Percentiles rank a stretch among this genome's conserved stretches.
Conservation (phyloP, 2,888 invertebrate species). For the Drosophila meridiana region DNA sequence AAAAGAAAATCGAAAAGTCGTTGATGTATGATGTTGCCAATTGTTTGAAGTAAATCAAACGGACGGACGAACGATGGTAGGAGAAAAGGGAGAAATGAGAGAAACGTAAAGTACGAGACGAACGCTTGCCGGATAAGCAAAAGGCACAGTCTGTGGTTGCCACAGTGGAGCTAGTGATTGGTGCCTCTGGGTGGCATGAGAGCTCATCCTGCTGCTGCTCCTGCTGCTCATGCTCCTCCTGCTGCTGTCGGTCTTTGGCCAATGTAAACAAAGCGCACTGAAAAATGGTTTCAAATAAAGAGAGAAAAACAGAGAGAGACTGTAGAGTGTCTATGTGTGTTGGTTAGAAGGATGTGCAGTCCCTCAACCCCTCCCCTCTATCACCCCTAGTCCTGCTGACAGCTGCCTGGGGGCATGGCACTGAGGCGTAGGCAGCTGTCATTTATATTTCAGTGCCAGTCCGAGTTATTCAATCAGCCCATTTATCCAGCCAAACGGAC, state of each 20-base stretch:
- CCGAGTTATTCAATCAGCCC: constrained; percentile 71
- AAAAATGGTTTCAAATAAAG: constrained; percentile 70
- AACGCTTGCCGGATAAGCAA: constrained; percentile 51
- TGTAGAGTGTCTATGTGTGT: constrained; percentile 1
- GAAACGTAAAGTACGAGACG: constrained; percentile 1
- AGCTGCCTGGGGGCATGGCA: constrained; percentile 39
- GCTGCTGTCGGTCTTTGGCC: constrained; percentile 32
- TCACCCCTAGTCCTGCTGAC: constrained; percentile 44
- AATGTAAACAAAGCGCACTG: constrained; percentile 72
- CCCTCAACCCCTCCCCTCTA: not conserved
- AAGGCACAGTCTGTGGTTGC: constrained; percentile 57
- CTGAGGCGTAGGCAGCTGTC: constrained; percentile 35
- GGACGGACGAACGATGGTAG: constrained; percentile 4
- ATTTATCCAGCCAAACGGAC: constrained; percentile 30
- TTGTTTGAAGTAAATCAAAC: constrained; percentile 80
- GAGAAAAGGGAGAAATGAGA: not conserved
- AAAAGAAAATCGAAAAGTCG: constrained; percentile 52
- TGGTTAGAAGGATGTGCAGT: constrained; percentile 29
- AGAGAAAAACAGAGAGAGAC: constrained; percentile 8
- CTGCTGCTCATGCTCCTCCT: constrained; percentile 1
- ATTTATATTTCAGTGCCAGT: constrained; percentile 66
- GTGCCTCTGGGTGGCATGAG: constrained; percentile 37
- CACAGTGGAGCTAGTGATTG: constrained; percentile 49
- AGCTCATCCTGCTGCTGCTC: constrained; percentile 25
- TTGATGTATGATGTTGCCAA: constrained; percentile 82